Evolutionary conservation across 2,888 invertebrate genomes (phyloP), one percentile per base, ranked within the genome.

Genomic region (Coleophora flavipennella): DNA sequence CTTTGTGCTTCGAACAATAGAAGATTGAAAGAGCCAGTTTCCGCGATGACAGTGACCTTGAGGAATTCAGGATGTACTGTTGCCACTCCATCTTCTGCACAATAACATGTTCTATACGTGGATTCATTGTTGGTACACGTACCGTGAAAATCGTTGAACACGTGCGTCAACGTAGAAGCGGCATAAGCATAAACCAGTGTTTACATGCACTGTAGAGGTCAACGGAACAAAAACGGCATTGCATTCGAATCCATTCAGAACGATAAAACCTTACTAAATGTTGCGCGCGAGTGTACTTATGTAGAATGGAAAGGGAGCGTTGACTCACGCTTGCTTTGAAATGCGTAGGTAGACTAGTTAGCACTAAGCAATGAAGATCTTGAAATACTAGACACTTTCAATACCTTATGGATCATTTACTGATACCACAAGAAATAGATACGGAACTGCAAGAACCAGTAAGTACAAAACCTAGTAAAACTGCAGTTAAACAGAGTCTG

Each of bases 51-150:
- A 59, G 46, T 44, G 53, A 59, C 74, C 73, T 71, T 69, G 67
- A 50, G 49, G 49, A 56, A 20, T n/a, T 67, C 63, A 50, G 61
- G 55, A 4, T 20, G 20, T 51, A 55, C 63, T 66, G 59, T 59
- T 62, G 64, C 54, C 41, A 53, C 55, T 55, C 51, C 50, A 48
- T 52, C 49, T 4, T 20, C 61, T 66, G 65, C 71, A 78, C 71
- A 79, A 74, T 73, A 65, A 63, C 50, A 57, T 48, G 46, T n/a
- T n/a, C n/a, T n/a, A n/a, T n/a, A n/a, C n/a, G n/a, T n/a, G 53
- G 48, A 43, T 57, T 59, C 60, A 63, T 75, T 72, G 72, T 75
- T 55, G 51, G 38, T 57, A 53, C 67, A 66, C 66, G 68, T 63
- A 63, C 53, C 59, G 60, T 63, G 63, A 53, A 63, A 66, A 72